Evolutionary conservation across 2,113 vertebrate genomes (phyloP).

Genomic region (Semicossyphus pulcher): DNA sequence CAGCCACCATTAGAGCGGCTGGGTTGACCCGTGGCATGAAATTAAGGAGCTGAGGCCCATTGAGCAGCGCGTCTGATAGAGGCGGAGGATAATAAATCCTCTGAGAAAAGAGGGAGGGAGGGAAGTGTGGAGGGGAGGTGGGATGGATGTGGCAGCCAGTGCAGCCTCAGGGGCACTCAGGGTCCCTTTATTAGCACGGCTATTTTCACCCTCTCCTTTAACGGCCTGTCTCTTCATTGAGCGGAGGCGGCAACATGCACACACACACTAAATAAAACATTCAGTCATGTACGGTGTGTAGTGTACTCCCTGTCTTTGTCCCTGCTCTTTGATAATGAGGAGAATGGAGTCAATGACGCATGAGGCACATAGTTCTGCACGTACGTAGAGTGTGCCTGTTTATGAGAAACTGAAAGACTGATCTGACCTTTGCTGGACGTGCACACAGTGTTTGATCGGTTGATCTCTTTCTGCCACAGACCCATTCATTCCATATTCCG

Average conservation of each 20-base stretch:
- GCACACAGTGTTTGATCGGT: background rate
- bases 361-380: background rate
- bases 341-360: background rate
- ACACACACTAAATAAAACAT: constrained; percentile 1
- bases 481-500: background rate
- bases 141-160: constrained; percentile 59
- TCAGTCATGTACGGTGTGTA: background rate
- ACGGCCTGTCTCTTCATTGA: constrained; percentile 37
- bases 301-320: constrained; percentile 1
- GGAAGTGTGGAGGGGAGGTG: constrained; percentile 16
- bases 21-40: constrained; percentile 69
- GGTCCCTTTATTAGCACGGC: constrained; percentile 68
- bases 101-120: constrained; percentile 32
- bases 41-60: constrained; percentile 69
- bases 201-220: constrained; percentile 62
- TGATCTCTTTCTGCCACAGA: background rate
- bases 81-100: constrained; percentile 72
- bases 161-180: constrained; percentile 69
- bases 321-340: constrained; percentile 24
- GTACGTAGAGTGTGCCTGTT: background rate
- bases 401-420: background rate
- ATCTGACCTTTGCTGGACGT: background rate
- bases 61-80: constrained; percentile 61
- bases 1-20: constrained; percentile 65
- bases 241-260: constrained; percentile 22